These are phyloP conservation scores for Andricus quercusramuli DNA, from an alignment of 2,888 invertebrate species.

Conservation along the genomic window DNA sequence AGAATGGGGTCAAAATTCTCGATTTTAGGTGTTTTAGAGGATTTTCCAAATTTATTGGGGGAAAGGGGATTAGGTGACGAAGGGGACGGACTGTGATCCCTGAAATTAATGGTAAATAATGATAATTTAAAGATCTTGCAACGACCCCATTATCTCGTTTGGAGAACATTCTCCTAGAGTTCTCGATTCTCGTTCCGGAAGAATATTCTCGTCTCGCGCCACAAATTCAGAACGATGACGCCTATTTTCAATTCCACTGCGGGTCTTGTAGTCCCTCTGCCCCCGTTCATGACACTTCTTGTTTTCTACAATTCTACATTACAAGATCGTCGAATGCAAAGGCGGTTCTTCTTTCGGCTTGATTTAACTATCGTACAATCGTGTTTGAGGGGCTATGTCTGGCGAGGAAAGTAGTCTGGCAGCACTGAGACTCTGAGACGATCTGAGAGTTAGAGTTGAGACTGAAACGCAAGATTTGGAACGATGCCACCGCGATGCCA, in stretches of 20 bases:
- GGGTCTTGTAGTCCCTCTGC: background rate
- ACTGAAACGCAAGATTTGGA: conserved; percentile 30
- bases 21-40: no score
- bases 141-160: background rate
- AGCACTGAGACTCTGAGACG: conserved; percentile 14
- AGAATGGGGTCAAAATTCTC: no score
- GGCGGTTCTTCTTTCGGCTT: conserved; percentile 20
- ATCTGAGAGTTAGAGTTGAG: background rate
- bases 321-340: conserved; percentile 35
- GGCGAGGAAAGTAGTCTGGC: conserved; percentile 7
- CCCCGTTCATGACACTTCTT: background rate
- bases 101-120: no score
- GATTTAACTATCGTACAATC: conserved; percentile 40
- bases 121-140: background rate
- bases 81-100: no score
- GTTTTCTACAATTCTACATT: conserved; percentile 6
- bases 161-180: background rate
- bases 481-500: conserved; percentile 26
- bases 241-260: conserved; percentile 1
- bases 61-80: no score
- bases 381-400: conserved; percentile 23
- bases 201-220: conserved; percentile 22
- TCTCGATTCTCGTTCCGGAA: conserved; percentile 13
- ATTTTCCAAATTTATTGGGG: no score
- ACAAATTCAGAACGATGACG: conserved; percentile 20